A percentile compares a stretch with the other conserved stretches of the same genome.
These are phyloP conservation scores for Passerculus sandwichensis DNA, from an alignment of 2,797 vertebrate genomes.

Conservation along the genomic window DNA sequence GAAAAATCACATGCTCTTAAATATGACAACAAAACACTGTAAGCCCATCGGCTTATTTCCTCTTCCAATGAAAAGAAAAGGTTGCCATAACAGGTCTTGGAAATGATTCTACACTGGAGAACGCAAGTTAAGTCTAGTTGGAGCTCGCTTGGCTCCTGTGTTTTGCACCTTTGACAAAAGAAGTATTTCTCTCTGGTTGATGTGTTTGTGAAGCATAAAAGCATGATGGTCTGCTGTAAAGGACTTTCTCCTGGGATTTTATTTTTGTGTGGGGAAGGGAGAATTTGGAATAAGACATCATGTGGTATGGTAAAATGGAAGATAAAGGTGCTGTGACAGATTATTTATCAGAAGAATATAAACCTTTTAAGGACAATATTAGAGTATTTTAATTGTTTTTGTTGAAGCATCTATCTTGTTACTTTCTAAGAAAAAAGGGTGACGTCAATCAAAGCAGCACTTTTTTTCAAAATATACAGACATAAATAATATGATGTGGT, in stretches of 20 bases:
- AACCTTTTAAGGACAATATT: conserved; percentile 77
- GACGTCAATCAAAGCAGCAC: conserved; percentile 81
- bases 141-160: conserved; percentile 68
- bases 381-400: conserved; percentile 77
- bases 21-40: conserved; percentile 74
- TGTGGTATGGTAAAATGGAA: conserved; percentile 73
- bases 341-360: conserved; percentile 81
- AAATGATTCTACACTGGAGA: conserved; percentile 71
- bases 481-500: conserved; percentile 86
- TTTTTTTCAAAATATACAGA: conserved; percentile 83
- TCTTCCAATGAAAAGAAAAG: conserved; percentile 73
- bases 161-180: conserved; percentile 76
- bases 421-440: conserved; percentile 79
- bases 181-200: conserved; percentile 69
- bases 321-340: conserved; percentile 79
- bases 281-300: conserved; percentile 75
- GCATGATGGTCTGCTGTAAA: conserved; percentile 75
- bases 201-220: conserved; percentile 75
- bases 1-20: conserved; percentile 77
- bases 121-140: conserved; percentile 58
- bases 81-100: conserved; percentile 71
- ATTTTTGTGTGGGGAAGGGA: conserved; percentile 72
- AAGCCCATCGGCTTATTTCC: conserved; percentile 75
- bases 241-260: conserved; percentile 78
- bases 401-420: conserved; percentile 80